Percentiles rank a stretch among this genome's conserved stretches.
Conservation (phyloP, 2,888 invertebrate genomes). For the Tiliacea aurago region DNA sequence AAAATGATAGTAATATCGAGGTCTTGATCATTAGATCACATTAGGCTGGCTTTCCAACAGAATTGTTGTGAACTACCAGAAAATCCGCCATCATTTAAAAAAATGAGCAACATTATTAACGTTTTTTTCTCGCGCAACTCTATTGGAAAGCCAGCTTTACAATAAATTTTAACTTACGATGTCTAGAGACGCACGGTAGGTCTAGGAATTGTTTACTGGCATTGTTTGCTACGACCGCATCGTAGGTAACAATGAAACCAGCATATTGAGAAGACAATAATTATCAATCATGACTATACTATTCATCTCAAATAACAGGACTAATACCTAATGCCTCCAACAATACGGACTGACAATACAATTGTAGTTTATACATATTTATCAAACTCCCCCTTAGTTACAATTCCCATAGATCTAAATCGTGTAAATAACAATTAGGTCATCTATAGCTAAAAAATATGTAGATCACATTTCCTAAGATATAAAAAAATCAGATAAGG, state of each 20-base stretch:
- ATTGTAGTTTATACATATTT: slow-evolving; percentile 18
- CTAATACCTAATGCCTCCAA: slow-evolving; percentile 1
- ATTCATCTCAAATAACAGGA: background rate
- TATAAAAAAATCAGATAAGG: slow-evolving; percentile 47
- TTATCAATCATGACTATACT: slow-evolving; percentile 10
- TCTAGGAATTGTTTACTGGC: slow-evolving; percentile 24
- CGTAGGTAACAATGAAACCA: slow-evolving; percentile 8
- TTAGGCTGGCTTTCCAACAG: slow-evolving; percentile 5
- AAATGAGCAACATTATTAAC: background rate
- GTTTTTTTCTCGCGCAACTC: background rate
- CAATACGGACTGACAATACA: slow-evolving; percentile 25
- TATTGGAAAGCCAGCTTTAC: slow-evolving; percentile 3
- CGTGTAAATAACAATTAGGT: slow-evolving; percentile 34
- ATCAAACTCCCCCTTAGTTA: slow-evolving; percentile 33
- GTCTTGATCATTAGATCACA: slow-evolving; percentile 6
- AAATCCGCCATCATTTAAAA: background rate
- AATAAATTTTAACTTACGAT: background rate
- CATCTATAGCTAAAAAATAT: slow-evolving; percentile 56
- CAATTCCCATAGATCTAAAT: slow-evolving; percentile 53
- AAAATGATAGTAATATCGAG: slow-evolving; percentile 10
- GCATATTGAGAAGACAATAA: background rate
- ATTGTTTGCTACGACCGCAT: slow-evolving; percentile 1
- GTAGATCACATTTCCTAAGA: slow-evolving; percentile 63
- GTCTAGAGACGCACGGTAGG: background rate
- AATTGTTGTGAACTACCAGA: background rate